Evolutionary conservation across 2,113 vertebrate species (phyloP).

Genomic region (Agelaius tricolor): DNA sequence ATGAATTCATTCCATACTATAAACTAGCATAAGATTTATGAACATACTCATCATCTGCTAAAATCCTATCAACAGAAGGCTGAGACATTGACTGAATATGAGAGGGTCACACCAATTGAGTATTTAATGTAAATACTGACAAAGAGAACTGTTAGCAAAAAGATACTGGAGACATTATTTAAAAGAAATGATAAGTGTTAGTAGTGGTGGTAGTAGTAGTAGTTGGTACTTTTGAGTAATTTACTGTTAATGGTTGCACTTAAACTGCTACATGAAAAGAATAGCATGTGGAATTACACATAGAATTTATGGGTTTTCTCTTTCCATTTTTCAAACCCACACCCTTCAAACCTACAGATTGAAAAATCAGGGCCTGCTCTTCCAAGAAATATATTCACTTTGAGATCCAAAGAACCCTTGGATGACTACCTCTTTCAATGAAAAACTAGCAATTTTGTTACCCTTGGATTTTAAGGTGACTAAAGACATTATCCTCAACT

Average conservation of each 20-base stretch:
- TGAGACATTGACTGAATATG: background rate
- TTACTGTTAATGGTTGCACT: background rate
- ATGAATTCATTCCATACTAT: slow-evolving; percentile 15
- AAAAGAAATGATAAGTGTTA: background rate
- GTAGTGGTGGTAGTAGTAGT: background rate
- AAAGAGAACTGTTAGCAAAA: background rate
- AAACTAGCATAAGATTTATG: slow-evolving; percentile 48
- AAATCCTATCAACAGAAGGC: slow-evolving; percentile 19
- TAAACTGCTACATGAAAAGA: background rate
- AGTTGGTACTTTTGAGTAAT: background rate
- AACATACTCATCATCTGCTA: background rate
- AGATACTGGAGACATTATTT: background rate
- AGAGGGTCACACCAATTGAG: background rate
- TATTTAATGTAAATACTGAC: slow-evolving; percentile 13
- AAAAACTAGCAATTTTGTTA: background rate
- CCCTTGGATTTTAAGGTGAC: background rate
- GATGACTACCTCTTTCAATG: background rate
- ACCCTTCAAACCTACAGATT: background rate
- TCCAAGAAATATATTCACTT: background rate
- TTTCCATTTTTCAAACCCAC: background rate
- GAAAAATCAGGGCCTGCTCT: background rate
- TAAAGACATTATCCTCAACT: background rate
- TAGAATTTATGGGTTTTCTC: background rate
- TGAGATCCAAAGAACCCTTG: background rate
- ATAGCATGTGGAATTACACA: background rate